Percentiles rank a stretch among this genome's conserved stretches.
phyloP scores from a whole-genome alignment of 2,797 vertebrate genomes.

The Dendrocincla tyrannina region DNA sequence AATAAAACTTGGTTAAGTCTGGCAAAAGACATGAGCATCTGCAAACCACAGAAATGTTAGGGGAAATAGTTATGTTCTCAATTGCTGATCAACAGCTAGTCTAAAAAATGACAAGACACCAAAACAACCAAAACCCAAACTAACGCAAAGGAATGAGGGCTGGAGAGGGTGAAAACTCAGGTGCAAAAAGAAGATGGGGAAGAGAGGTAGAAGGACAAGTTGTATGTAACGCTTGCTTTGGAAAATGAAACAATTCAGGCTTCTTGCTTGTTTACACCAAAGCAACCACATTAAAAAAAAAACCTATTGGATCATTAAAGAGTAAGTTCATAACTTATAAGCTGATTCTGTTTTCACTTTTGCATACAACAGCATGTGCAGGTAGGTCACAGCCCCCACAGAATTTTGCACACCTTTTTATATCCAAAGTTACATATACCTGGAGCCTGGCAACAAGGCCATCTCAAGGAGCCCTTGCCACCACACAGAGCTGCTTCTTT shows the following conservation, averaged over 20 bases:
- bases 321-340: neutral
- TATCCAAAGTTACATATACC: neutral
- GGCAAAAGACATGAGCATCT: neutral
- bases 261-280: neutral
- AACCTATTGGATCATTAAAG: neutral
- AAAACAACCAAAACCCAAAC: neutral
- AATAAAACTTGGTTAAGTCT: neutral
- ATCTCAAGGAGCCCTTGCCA: neutral
- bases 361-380: neutral
- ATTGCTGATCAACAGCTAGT: neutral
- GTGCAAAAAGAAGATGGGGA: neutral
- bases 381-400: neutral
- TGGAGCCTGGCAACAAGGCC: neutral
- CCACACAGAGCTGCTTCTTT: neutral
- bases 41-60: neutral
- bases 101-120: neutral
- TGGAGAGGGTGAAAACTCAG: neutral
- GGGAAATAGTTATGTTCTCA: neutral
- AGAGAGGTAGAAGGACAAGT: neutral
- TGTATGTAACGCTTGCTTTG: neutral
- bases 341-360: neutral
- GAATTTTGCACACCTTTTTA: neutral
- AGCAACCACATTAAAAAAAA: neutral
- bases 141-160: neutral
- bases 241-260: neutral